Evolutionary conservation across 1,140 invertebrate species (phyloP).

Genomic region (Euglossa dilemma): DNA sequence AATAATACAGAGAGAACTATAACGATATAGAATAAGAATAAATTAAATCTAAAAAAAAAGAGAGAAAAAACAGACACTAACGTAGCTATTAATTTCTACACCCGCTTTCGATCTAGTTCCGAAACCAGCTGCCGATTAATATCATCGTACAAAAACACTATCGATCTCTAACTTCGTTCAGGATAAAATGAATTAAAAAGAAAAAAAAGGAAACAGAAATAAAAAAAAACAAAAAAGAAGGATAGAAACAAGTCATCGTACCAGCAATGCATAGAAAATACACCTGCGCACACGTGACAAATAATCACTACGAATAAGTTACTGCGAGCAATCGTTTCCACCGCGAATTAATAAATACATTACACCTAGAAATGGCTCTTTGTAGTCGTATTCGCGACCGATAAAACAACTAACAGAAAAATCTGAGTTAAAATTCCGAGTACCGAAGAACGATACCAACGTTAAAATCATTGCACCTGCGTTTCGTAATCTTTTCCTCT

Average conservation of each 20-base stretch:
- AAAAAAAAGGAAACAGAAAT: not conserved
- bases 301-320: not conserved
- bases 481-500: too few relatives aligned
- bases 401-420: not conserved
- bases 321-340: too few relatives aligned
- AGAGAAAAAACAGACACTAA: not conserved
- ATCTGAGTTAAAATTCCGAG: not conserved
- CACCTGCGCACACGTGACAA: slow-evolving; percentile 2
- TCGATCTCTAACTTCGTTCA: not conserved
- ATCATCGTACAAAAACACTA: not conserved
- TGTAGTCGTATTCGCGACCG: too few relatives aligned
- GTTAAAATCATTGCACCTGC: not conserved
- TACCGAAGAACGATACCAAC: not conserved
- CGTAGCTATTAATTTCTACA: not conserved
- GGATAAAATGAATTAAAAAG: not conserved
- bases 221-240: not conserved
- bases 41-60: not conserved
- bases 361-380: not conserved
- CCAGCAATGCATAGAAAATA: not conserved
- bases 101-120: not conserved
- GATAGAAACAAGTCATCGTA: not conserved
- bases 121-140: not conserved
- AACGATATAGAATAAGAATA: not conserved
- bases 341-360: not conserved
- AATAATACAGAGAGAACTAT: not conserved